These are phyloP conservation scores for Hippoglossus hippoglossus DNA, from an alignment of 2,797 vertebrate species.

Conservation along the genomic window DNA sequence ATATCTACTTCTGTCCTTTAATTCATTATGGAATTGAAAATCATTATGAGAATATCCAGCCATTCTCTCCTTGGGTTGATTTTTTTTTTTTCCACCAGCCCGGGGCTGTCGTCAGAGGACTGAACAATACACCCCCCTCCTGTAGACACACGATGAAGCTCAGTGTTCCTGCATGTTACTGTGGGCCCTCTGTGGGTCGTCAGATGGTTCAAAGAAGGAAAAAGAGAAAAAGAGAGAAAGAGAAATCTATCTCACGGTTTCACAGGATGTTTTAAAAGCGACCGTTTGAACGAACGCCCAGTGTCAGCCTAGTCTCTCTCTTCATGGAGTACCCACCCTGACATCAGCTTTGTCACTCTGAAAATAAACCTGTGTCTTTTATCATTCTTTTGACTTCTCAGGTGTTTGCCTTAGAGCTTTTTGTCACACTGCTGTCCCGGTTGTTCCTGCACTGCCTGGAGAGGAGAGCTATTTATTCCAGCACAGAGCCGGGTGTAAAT, in stretches of 20 bases:
- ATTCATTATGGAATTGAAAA: constrained; percentile 2
- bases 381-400: constrained; percentile 26
- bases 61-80: background rate
- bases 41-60: constrained; percentile 7
- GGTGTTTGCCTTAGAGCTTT: constrained; percentile 50
- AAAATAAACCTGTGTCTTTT: constrained; percentile 38
- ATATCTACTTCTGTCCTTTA: background rate
- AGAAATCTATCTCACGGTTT: constrained; percentile 40
- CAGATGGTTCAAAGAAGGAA: constrained; percentile 51
- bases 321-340: background rate
- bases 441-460: background rate
- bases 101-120: constrained; percentile 54
- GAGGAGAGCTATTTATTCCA: constrained; percentile 17
- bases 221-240: background rate
- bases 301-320: constrained; percentile 57
- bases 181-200: constrained; percentile 58
- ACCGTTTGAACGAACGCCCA: constrained; percentile 26
- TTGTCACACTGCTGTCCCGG: constrained; percentile 28
- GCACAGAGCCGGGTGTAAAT: constrained; percentile 22
- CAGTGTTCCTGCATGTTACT: constrained; percentile 64
- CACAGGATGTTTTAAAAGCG: constrained; percentile 22
- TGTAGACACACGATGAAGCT: constrained; percentile 58
- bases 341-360: constrained; percentile 34
- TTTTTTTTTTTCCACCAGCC: constrained; percentile 28
- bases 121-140: constrained; percentile 47